Percentiles rank a stretch among this genome's conserved stretches.
These are phyloP conservation scores for Seira sanloemensis DNA, from an alignment of 2,888 invertebrate genomes.

Conservation along the genomic window DNA sequence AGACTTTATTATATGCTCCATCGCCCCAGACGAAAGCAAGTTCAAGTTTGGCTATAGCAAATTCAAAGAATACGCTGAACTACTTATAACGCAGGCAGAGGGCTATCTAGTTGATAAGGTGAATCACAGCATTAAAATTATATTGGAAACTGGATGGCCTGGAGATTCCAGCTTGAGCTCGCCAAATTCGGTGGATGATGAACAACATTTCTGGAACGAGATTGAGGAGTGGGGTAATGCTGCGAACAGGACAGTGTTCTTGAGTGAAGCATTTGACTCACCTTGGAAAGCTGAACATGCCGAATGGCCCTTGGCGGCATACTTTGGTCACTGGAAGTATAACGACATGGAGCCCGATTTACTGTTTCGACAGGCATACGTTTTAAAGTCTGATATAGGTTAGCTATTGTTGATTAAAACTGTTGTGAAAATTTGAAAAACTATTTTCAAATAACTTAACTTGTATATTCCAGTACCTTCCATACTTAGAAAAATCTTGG, in stretches of 20 bases:
- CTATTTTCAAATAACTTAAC: neutral
- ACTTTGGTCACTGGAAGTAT: slow-evolving; percentile 55
- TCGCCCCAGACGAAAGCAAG: neutral
- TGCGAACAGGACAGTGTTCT: slow-evolving; percentile 12
- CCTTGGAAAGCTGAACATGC: slow-evolving; percentile 53
- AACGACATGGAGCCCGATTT: slow-evolving; percentile 1
- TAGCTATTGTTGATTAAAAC: neutral
- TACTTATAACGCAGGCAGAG: neutral
- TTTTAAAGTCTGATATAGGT: neutral
- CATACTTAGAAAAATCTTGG: neutral
- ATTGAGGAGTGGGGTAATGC: slow-evolving; percentile 26
- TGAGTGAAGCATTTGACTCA: slow-evolving; percentile 55
- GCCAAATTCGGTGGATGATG: slow-evolving; percentile 27
- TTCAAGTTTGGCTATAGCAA: slow-evolving; percentile 16
- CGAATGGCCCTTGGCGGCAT: slow-evolving; percentile 15
- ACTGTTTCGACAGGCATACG: slow-evolving; percentile 2
- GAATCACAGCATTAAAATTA: neutral
- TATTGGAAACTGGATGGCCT: slow-evolving; percentile 40
- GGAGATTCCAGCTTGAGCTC: slow-evolving; percentile 1
- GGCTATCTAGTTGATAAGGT: neutral
- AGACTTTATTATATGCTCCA: slow-evolving; percentile 32
- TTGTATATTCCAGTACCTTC: neutral
- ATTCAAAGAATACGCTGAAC: slow-evolving; percentile 15
- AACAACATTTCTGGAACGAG: slow-evolving; percentile 29
- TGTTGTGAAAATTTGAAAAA: neutral